These are phyloP conservation scores for Diadema setosum DNA, from an alignment of 35 echinoderm and acorn worm species.

Conservation along the genomic window DNA sequence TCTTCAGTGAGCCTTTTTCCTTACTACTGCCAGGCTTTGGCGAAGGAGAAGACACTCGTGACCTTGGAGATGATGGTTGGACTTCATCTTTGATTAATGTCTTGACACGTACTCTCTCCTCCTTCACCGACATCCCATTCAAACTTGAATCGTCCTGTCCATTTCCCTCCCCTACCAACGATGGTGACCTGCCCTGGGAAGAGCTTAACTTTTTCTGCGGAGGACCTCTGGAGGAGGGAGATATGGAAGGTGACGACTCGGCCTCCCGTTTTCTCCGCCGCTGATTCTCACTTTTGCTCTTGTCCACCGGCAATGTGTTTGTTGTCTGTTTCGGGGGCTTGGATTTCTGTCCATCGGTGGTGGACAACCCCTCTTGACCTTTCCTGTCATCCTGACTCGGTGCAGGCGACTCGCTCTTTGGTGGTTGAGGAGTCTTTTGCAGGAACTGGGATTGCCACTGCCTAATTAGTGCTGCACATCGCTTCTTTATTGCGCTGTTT, in stretches of 20 bases:
- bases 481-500: conserved; percentile 3
- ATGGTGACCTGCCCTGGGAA: background rate
- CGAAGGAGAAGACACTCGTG: background rate
- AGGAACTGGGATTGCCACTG: conserved; percentile 59
- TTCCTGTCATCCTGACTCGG: background rate
- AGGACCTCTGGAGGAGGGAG: background rate
- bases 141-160: background rate
- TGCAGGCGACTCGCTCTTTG: background rate
- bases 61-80: background rate
- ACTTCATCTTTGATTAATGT: background rate
- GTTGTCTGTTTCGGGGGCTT: background rate
- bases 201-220: background rate
- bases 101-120: background rate
- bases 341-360: background rate
- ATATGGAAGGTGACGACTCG: background rate
- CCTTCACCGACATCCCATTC: background rate
- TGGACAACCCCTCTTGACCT: background rate
- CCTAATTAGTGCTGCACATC: conserved; percentile 55
- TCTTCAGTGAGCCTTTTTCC: background rate
- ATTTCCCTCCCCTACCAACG: background rate
- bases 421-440: background rate
- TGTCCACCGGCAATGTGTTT: background rate
- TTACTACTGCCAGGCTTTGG: background rate
- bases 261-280: background rate
- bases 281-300: conserved; percentile 1